Evolutionary conservation across 2,888 invertebrate species (phyloP), one percentile per base, ranked within the genome.

Genomic region (Eupithecia dodoneata): DNA sequence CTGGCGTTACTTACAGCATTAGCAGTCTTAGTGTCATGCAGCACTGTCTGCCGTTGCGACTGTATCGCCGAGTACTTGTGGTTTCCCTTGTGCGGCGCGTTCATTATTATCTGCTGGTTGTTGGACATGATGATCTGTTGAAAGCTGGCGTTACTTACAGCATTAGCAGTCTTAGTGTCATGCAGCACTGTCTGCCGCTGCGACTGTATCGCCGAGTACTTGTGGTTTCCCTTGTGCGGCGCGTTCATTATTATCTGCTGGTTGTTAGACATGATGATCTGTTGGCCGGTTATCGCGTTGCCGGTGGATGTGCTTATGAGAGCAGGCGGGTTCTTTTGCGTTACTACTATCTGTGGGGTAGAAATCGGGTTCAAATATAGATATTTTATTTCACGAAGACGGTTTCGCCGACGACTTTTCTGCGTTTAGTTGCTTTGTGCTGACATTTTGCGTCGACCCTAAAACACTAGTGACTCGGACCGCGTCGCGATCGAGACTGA

Each of bases 21-120:
- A 66, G 74, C 45, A 47, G 70, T 47, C 18, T 70, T 70, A 4
- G 76, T 78, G 4, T 73, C 73, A 77, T 93, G 94, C 76, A 92
- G 66, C 0, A 81, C 89, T 2, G 92, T 91, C 73, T 87, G 87
- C 42, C 93, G 83, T 73, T 91, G 91, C 10, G 91, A 89, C 79
- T 91, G 91, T 2, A 90, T 89, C 9, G 76, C 47, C 4, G 78
- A 9, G 69, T 70, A 79, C 66, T 79, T 89, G 72, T 93, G 93
- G 0, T 91, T 88, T 0, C 88, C 80, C 78, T 94, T 94, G 84
- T 92, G 87, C 0, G 93, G 90, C 0, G 94, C 79, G 79, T 92
- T 94, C 88, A 93, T 87, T 78, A 94, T 91, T 3, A 94, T 91
- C 83, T 93, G 93, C 81, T 95, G 95, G 80, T 93, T 94, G 79